Conservation (phyloP, 2,888 invertebrate genomes). For the Teleiodes luculella region DNA sequence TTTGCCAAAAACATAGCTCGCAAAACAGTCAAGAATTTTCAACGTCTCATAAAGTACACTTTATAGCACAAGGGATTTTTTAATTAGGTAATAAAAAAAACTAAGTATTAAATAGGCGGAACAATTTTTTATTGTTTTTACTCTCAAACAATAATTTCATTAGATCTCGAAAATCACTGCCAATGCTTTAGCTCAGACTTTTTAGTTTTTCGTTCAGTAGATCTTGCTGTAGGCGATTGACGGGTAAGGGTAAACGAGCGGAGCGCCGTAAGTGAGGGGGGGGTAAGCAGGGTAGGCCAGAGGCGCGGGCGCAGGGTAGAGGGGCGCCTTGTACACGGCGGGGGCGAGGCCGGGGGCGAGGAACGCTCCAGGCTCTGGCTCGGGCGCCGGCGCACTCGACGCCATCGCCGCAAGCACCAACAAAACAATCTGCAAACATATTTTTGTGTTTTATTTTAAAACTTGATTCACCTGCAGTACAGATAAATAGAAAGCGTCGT, state of each 20-base stretch:
- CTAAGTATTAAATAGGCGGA: no score
- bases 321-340: slow-evolving; percentile 29
- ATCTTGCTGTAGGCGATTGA: slow-evolving; percentile 22
- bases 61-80: no score
- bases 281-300: slow-evolving; percentile 30
- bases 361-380: slow-evolving; percentile 27
- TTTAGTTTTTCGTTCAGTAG: slow-evolving; percentile 26
- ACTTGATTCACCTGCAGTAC: no score
- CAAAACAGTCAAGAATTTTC: no score
- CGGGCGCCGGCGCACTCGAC: slow-evolving; percentile 43
- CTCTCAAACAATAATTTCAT: slow-evolving; percentile 11
- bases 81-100: no score
- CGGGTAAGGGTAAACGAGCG: slow-evolving; percentile 27
- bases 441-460: background rate
- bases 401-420: slow-evolving; percentile 38
- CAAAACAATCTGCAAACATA: slow-evolving; percentile 37
- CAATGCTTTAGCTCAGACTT: slow-evolving; percentile 14
- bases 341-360: slow-evolving; percentile 28
- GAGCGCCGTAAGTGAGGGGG: slow-evolving; percentile 27
- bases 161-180: slow-evolving; percentile 20
- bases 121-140: slow-evolving; percentile 38
- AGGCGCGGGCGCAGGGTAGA: slow-evolving; percentile 16
- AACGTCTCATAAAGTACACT: no score
- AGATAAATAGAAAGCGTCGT: no score
- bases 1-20: no score